Percentiles rank a stretch among this genome's conserved stretches.
phyloP scores from a whole-genome alignment of 1,140 invertebrate genomes.

The Ceratoteleas bidentatus region DNA sequence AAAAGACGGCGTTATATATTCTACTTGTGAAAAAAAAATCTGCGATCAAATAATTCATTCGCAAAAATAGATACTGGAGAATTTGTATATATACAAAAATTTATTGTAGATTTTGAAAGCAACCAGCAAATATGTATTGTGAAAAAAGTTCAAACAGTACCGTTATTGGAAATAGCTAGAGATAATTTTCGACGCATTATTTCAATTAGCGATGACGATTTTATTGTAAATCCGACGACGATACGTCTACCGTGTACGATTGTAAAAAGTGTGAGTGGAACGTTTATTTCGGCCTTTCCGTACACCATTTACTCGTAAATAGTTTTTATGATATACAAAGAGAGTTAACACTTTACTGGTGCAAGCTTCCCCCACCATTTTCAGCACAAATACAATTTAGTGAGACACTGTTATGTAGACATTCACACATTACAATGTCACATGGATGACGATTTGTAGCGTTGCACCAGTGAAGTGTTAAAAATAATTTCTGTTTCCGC shows the following conservation, averaged over 20 bases:
- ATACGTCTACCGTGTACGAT: constrained; percentile 10
- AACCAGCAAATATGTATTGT: constrained; percentile 7
- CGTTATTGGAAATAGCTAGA: not conserved
- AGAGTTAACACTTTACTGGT: too few relatives aligned
- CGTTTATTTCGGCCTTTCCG: constrained; percentile 5
- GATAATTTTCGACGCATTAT: constrained; percentile 2
- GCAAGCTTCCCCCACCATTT: too few relatives aligned
- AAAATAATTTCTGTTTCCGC: too few relatives aligned
- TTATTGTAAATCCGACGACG: constrained; percentile 3
- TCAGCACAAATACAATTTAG: too few relatives aligned
- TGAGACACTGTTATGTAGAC: too few relatives aligned
- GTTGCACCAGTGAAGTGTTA: too few relatives aligned
- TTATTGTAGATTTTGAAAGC: constrained; percentile 13
- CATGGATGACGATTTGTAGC: too few relatives aligned
- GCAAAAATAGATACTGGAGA: constrained; percentile 11
- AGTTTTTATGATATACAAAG: not conserved
- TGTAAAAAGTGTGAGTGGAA: constrained; percentile 4
- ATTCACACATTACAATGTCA: too few relatives aligned
- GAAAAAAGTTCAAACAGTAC: constrained; percentile 6
- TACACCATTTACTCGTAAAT: constrained; percentile 9
- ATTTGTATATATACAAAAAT: constrained; percentile 10
- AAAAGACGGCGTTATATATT: constrained; percentile 10
- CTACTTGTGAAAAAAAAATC: not conserved
- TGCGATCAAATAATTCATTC: constrained; percentile 14
- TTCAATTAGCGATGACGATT: not conserved